These are phyloP conservation scores for Oegoconia quadripuncta DNA, from an alignment of 2,888 invertebrate genomes.

Conservation along the genomic window DNA sequence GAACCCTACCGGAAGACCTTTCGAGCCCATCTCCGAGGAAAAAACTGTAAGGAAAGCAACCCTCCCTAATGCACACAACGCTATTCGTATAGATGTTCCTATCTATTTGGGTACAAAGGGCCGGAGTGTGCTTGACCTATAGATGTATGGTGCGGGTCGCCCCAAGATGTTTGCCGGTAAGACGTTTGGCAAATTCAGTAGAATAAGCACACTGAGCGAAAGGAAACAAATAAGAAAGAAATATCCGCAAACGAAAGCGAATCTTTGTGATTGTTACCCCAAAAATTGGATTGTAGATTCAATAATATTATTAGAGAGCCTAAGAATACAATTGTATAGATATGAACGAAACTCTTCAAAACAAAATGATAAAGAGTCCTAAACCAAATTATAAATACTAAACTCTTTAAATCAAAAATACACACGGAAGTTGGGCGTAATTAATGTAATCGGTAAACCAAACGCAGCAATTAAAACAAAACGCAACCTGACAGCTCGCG, in stretches of 20 bases:
- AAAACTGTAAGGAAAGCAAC: constrained; percentile 58
- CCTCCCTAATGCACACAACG: constrained; percentile 66
- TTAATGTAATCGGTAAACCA: constrained; percentile 37
- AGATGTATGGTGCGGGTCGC: constrained; percentile 32
- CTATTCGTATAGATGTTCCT: too few relatives aligned
- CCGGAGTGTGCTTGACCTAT: constrained; percentile 63
- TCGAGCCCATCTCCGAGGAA: constrained; percentile 23
- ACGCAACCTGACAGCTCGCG: constrained; percentile 41
- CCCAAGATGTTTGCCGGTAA: constrained; percentile 34
- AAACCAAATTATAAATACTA: too few relatives aligned
- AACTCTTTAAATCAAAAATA: too few relatives aligned
- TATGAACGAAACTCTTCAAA: too few relatives aligned
- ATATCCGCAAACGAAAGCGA: constrained; percentile 15
- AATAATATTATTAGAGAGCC: constrained; percentile 4
- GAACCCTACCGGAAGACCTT: constrained; percentile 47
- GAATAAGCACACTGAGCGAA: constrained; percentile 11
- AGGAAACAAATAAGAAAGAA: constrained; percentile 14
- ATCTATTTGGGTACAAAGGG: constrained; percentile 67
- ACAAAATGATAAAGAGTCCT: too few relatives aligned
- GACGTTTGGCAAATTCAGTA: constrained; percentile 29
- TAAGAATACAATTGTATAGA: too few relatives aligned
- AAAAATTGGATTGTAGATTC: constrained; percentile 5
- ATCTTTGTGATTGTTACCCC: constrained; percentile 10
- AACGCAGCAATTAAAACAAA: constrained; percentile 42
- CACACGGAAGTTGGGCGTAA: constrained; percentile 1